phyloP scores from a whole-genome alignment of 2,113 vertebrate genomes.

The Uropsilus gracilis region DNA sequence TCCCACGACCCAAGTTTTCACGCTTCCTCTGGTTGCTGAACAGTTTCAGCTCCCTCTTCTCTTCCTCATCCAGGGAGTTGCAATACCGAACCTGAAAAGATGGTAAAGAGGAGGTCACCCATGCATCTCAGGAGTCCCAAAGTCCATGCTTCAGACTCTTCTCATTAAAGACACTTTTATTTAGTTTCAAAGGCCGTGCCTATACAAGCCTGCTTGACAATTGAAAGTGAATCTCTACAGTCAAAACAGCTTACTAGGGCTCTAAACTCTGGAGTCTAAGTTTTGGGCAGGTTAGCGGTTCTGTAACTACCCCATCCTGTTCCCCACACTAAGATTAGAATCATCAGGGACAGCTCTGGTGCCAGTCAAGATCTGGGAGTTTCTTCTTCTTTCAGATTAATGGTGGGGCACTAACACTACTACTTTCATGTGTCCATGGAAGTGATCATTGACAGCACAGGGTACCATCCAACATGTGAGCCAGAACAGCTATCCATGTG shows the following conservation, averaged over 20 bases:
- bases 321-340: background rate
- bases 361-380: background rate
- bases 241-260: background rate
- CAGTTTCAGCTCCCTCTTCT: constrained; percentile 97
- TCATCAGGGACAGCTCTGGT: too few relatives aligned
- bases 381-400: background rate
- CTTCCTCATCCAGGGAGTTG: constrained; percentile 96
- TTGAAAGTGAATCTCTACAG: background rate
- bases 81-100: constrained; percentile 94
- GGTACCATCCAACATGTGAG: accelerated
- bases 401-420: background rate
- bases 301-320: background rate
- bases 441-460: background rate
- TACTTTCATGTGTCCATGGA: background rate
- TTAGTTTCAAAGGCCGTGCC: background rate
- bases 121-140: background rate
- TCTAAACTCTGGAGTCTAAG: background rate
- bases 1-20: constrained; percentile 96
- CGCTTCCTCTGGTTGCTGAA: constrained; percentile 98
- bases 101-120: accelerated
- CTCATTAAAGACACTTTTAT: accelerated
- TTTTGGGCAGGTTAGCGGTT: background rate
- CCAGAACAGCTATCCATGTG: accelerated
- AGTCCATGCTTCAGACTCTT: background rate
- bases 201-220: background rate